These are phyloP conservation scores for Neodiprion virginianus DNA, from an alignment of 1,140 invertebrate genomes.

Conservation along the genomic window DNA sequence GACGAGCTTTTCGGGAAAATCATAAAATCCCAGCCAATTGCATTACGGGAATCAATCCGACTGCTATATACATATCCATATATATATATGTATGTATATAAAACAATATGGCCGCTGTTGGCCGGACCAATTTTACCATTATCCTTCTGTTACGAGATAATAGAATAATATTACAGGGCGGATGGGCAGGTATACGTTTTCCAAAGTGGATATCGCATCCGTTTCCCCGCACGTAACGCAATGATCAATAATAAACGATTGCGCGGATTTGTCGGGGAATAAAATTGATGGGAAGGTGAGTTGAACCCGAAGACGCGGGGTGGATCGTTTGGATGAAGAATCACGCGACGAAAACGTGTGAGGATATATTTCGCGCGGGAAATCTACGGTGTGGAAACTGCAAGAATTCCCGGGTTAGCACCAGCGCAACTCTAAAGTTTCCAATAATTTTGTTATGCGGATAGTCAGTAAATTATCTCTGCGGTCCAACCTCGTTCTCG, in stretches of 20 bases:
- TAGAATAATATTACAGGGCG: background rate
- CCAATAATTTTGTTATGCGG: background rate
- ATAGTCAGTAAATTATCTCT: slow-evolving; percentile 1
- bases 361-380: no score
- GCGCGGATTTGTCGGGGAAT: no score
- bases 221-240: no score
- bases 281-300: no score
- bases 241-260: no score
- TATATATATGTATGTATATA: background rate
- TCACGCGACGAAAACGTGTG: background rate
- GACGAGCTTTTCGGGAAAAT: background rate
- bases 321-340: background rate
- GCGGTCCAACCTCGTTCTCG: background rate
- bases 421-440: background rate
- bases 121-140: background rate
- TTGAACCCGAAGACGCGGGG: no score
- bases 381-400: no score
- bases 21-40: background rate
- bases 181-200: background rate
- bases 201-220: no score
- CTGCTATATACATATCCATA: background rate
- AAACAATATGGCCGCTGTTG: slow-evolving; percentile 1
- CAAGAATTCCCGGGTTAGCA: background rate
- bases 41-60: background rate
- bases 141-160: slow-evolving; percentile 2